A percentile compares a stretch with the other conserved stretches of the same genome.
phyloP scores from a whole-genome alignment of 2,888 invertebrate species.

The Liopterus haemorrhoidalis region DNA sequence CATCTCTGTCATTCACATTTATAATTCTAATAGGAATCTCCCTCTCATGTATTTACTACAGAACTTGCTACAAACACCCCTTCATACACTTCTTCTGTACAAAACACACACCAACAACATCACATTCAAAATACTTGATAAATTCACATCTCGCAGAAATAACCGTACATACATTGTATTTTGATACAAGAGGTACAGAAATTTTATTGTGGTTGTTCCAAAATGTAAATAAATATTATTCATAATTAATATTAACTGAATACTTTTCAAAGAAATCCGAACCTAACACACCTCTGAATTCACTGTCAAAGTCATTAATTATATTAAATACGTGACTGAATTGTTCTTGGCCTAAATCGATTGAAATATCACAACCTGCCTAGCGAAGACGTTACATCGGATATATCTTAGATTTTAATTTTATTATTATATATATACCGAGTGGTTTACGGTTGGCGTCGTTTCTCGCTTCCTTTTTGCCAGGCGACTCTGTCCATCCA shows the following conservation, averaged over 20 bases:
- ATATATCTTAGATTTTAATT: constrained; percentile 13
- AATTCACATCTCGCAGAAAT: constrained; percentile 1
- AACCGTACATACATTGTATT: not conserved
- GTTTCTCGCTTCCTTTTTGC: too few relatives aligned
- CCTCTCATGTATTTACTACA: constrained; percentile 3
- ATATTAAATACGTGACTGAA: not conserved
- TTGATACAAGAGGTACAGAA: not conserved
- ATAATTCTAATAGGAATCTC: constrained; percentile 7
- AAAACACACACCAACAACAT: not conserved
- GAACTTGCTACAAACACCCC: constrained; percentile 6
- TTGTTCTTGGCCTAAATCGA: constrained; percentile 3
- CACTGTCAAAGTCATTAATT: not conserved
- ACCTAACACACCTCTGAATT: constrained; percentile 11
- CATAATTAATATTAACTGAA: too few relatives aligned
- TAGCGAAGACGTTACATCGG: constrained; percentile 8
- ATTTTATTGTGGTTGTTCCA: not conserved
- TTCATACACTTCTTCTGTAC: constrained; percentile 6
- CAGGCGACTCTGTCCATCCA: too few relatives aligned
- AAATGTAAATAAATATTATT: too few relatives aligned
- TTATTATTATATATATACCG: constrained; percentile 5
- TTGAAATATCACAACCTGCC: constrained; percentile 10
- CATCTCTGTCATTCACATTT: constrained; percentile 4
- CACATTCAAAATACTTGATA: constrained; percentile 6
- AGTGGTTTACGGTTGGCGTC: too few relatives aligned
- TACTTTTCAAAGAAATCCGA: too few relatives aligned